Evolutionary conservation across 2,797 vertebrate species (phyloP).

Genomic region (Peromyscus eremicus): DNA sequence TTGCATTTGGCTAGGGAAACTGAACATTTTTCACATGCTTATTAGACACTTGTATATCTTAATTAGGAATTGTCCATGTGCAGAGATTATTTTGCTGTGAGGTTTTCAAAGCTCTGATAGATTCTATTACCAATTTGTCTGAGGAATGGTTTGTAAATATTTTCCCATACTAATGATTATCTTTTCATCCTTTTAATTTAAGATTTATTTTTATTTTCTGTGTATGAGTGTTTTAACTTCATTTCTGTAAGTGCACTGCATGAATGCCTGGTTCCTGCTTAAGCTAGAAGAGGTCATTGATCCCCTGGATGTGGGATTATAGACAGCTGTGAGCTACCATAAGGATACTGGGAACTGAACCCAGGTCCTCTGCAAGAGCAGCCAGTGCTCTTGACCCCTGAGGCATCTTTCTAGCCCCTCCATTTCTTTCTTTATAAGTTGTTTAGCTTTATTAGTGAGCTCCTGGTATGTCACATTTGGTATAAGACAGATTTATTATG

Average conservation of each 20-base stretch:
- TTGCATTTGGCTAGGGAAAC: neutral
- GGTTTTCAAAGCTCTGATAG: neutral
- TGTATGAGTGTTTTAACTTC: neutral
- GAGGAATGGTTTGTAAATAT: neutral
- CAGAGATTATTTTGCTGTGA: neutral
- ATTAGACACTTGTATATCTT: neutral
- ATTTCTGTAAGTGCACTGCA: neutral
- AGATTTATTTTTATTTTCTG: neutral
- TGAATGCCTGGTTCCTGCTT: neutral
- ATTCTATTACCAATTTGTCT: neutral
- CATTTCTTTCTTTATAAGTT: slow-evolving; percentile 22
- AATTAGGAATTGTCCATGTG: neutral
- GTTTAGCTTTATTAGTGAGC: slow-evolving; percentile 26
- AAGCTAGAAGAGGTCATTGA: neutral
- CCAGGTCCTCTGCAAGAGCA: neutral
- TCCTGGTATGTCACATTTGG: neutral
- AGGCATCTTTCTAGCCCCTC: neutral
- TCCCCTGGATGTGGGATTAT: neutral
- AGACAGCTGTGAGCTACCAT: neutral
- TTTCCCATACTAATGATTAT: neutral
- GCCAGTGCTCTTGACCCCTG: neutral
- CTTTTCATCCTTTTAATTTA: neutral
- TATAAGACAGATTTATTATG: slow-evolving; percentile 13
- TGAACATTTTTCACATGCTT: neutral
- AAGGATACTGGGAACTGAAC: neutral